These are phyloP conservation scores for Pseudochirops corinnae DNA, from an alignment of 2,797 vertebrate species.

Conservation along the genomic window DNA sequence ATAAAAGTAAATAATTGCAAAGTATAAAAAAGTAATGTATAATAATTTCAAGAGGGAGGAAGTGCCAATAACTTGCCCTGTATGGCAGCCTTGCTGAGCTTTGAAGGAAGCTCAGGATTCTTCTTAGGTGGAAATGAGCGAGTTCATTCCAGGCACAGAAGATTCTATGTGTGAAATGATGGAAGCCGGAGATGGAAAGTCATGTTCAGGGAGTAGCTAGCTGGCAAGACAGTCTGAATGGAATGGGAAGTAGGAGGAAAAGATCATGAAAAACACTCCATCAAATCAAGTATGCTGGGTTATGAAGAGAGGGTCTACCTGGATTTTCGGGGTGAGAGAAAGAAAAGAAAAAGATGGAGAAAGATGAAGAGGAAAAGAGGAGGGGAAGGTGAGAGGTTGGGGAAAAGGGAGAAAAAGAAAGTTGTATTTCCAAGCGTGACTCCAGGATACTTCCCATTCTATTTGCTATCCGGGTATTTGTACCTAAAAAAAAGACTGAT, in stretches of 20 bases:
- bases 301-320: not conserved
- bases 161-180: not conserved
- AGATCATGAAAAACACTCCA: not conserved
- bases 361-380: not conserved
- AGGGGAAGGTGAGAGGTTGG: not conserved
- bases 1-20: not conserved
- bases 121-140: not conserved
- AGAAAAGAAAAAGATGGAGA: slow-evolving; percentile 11
- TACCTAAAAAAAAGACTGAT: not conserved
- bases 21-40: not conserved
- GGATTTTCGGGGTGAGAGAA: slow-evolving; percentile 5
- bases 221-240: not conserved
- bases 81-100: not conserved
- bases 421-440: not conserved
- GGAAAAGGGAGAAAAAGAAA: not conserved
- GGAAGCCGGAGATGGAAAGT: not conserved
- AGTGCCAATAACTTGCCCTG: not conserved
- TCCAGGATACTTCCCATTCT: slow-evolving; percentile 15
- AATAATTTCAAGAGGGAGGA: not conserved
- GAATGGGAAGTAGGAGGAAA: not conserved
- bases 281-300: not conserved
- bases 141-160: not conserved
- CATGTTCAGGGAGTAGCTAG: not conserved
- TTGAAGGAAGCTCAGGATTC: not conserved
- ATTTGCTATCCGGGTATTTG: not conserved